These are phyloP conservation scores for Drosophila rhopaloa DNA, from an alignment of 1,140 invertebrate genomes.

Conservation along the genomic window DNA sequence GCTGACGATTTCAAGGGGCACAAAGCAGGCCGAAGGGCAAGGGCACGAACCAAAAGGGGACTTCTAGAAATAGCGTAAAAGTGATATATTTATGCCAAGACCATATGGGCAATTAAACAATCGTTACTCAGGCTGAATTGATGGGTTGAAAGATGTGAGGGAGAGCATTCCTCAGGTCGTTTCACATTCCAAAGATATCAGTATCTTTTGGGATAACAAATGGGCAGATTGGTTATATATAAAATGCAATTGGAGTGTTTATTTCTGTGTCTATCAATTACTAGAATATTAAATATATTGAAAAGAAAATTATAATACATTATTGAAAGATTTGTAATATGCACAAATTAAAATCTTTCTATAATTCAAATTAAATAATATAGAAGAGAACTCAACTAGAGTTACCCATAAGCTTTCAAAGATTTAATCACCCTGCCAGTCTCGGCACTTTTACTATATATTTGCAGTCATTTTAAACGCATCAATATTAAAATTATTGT, in stretches of 20 bases:
- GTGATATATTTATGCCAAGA: conserved; percentile 46
- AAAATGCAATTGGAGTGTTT: background rate
- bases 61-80: conserved; percentile 31
- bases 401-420: background rate
- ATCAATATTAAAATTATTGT: conserved; percentile 33
- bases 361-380: too few relatives aligned
- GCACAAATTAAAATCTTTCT: too few relatives aligned
- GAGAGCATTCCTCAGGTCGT: conserved; percentile 21
- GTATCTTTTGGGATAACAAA: conserved; percentile 7
- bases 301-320: too few relatives aligned
- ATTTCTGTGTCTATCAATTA: too few relatives aligned
- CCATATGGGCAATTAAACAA: conserved; percentile 72
- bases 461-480: conserved; percentile 13
- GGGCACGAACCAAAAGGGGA: conserved; percentile 10
- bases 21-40: conserved; percentile 19
- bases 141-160: conserved; percentile 11
- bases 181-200: conserved; percentile 34
- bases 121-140: conserved; percentile 42
- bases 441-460: background rate
- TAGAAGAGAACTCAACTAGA: too few relatives aligned
- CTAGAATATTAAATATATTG: background rate
- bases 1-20: conserved; percentile 26
- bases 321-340: too few relatives aligned
- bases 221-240: background rate
- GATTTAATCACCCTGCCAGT: background rate